Base-by-base conservation (phyloP, 2,113 vertebrate species). In the Rallus limicola region DNA sequence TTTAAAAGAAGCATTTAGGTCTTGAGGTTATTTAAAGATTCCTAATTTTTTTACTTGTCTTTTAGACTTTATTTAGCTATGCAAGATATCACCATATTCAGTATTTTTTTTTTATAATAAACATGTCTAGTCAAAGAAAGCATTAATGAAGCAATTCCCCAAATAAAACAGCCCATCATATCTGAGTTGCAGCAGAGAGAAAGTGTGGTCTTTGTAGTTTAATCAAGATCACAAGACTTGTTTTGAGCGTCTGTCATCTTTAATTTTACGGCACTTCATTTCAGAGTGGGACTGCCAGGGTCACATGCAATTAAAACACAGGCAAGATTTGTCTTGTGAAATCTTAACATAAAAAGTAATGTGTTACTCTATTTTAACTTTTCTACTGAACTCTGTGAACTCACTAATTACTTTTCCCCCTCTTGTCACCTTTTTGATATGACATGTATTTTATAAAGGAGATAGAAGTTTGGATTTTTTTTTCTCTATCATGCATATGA, bases 51-150 rank as follows among this genome's bases (percentile, higher is more conserved):
- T 95, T 93, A 96, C 90, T 97, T 97, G 81, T 91, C 95, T 98
- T 97, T 97, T 95, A 92, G 86, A 96, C 97, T 98, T 97, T 97
- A 98, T 98, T 98, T 98, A 97, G 95, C 96, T 97, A 95, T 97
- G 94, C 95, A 96, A 97, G 98, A 97, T 98, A 98, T 94, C 97
- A 97, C 97, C 97, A 98, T 97, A 97, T 97, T 98, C 97, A 92
- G 94, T 97, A 95, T 97, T 98, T 98, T 98, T 98, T 98, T 98
- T 98, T 98, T 98, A 97, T 98, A 98, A 99, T 99, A 99, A 99
- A 99, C 99, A 99, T 98, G 97, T 98, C 98, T 98, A 98, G 98
- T 99, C 99, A 99, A 98, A 99, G 98, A 98, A 98, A 98, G 98
- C 98, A 99, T 99, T 99, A 99, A 99, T 98, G 98, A 98, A 99